Evolutionary conservation across 2,888 invertebrate species (phyloP), one percentile per base, ranked within the genome.

Genomic region (Hylaea fasciaria): DNA sequence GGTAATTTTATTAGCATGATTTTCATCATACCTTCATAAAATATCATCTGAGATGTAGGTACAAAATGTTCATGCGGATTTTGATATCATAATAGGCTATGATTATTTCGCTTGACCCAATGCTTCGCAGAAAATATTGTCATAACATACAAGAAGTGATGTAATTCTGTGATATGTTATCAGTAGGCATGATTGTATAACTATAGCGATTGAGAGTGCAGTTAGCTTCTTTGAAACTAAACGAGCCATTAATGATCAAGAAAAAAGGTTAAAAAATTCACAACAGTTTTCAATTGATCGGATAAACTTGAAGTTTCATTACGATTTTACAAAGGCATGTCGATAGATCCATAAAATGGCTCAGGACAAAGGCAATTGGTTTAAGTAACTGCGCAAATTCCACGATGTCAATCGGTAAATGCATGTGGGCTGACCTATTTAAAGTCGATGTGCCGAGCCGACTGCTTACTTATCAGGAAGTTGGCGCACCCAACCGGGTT

Each of bases 1-100:
- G 74, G 66, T 65, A 72, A 78, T 60, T 62, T 68, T 68, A 64
- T 57, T 53, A 73, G 9, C 32, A 4, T 32, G 74, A 64, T 64
- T 62, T 71, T 69, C 62, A 70, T 65, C 66, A 70, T 68, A 75
- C 63, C 54, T 73, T 70, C 22, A 22, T 22, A 22, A 71, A 72
- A 71, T 77, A 73, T 74, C 70, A 64, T 37, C 1, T n/a, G 11
- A 35, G 64, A 70, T 39, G 64, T 22, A 69, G 57, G 64, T 49
- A 64, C 41, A 50, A 56, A 62, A 46, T 58, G 50, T 43, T 48
- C 46, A 63, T 65, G 12, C 12, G n/a, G 41, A 12, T 39, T 53
- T 65, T 58, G 48, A 55, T 65, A 55, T 57, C 44, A 48, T 55
- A 50, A 50, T 44, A 55, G 52, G 54, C 16, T 58, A 55, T 55